Evolutionary conservation across 2,113 vertebrate genomes (phyloP).

Genomic region (Podiceps cristatus): DNA sequence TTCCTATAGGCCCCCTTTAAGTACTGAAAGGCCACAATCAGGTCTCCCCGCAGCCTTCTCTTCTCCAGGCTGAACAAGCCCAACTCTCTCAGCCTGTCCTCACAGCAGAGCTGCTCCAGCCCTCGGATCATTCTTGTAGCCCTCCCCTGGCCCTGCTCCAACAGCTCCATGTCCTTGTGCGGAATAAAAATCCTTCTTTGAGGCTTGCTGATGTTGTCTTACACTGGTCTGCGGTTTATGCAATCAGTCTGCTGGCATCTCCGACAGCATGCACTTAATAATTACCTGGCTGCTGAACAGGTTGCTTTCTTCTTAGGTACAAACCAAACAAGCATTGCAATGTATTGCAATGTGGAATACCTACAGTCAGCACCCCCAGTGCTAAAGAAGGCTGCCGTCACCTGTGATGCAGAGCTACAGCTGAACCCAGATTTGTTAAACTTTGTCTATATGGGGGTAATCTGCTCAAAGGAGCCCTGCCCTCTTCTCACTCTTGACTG

Average conservation of each 20-base stretch:
- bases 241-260: not conserved
- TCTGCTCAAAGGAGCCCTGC: not conserved
- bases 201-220: not conserved
- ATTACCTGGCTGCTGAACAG: slow-evolving; percentile 14
- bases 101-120: too few species aligned
- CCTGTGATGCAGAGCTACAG: not conserved
- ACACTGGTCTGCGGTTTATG: not conserved
- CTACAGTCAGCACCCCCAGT: not conserved
- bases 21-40: too few species aligned
- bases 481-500: not conserved
- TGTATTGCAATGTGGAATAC: not conserved
- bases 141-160: too few species aligned
- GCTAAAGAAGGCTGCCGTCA: not conserved
- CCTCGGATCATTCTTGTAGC: too few species aligned
- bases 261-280: not conserved
- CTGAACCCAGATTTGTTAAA: not conserved
- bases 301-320: not conserved
- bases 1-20: too few species aligned
- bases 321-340: not conserved
- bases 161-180: too few species aligned
- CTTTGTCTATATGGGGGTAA: not conserved
- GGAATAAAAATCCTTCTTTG: not conserved
- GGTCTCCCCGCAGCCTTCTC: too few species aligned
- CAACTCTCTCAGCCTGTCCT: too few species aligned
- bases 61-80: too few species aligned